phyloP scores from a whole-genome alignment of 37 sponge, comb jelly and placozoan genomes.

The Haliclona indistincta region DNA sequence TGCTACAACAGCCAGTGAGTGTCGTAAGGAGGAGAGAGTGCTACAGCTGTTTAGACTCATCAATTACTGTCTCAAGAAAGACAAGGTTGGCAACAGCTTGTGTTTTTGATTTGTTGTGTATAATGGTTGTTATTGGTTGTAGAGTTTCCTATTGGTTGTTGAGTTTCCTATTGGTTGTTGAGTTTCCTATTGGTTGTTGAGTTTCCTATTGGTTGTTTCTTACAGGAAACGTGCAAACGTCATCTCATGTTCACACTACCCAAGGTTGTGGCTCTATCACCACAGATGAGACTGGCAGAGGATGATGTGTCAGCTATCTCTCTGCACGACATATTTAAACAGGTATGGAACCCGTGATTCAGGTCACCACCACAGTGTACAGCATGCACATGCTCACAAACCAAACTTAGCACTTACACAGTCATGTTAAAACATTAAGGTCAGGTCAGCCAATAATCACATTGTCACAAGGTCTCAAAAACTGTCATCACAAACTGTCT shows the following conservation, averaged over 20 bases:
- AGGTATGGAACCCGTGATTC: conserved; percentile 66
- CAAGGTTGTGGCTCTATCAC: conserved; percentile 85
- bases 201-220: not conserved
- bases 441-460: no score
- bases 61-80: conserved; percentile 69
- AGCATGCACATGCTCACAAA: no score
- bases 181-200: no score
- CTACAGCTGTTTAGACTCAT: conserved; percentile 77
- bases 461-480: no score
- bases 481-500: no score
- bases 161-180: conserved; percentile 78
- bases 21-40: conserved; percentile 80
- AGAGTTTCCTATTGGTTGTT: no score
- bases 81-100: conserved; percentile 46
- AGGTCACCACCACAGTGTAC: no score
- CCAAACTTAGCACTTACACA: no score
- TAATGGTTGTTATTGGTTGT: no score
- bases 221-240: conserved; percentile 71
- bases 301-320: conserved; percentile 71
- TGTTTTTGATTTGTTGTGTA: conserved; percentile 1
- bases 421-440: no score
- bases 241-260: conserved; percentile 75
- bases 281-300: conserved; percentile 87
- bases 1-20: conserved; percentile 31
- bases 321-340: conserved; percentile 71